Evolutionary conservation across 2,113 vertebrate species (phyloP).

Genomic region (Myiopsitta monachus): DNA sequence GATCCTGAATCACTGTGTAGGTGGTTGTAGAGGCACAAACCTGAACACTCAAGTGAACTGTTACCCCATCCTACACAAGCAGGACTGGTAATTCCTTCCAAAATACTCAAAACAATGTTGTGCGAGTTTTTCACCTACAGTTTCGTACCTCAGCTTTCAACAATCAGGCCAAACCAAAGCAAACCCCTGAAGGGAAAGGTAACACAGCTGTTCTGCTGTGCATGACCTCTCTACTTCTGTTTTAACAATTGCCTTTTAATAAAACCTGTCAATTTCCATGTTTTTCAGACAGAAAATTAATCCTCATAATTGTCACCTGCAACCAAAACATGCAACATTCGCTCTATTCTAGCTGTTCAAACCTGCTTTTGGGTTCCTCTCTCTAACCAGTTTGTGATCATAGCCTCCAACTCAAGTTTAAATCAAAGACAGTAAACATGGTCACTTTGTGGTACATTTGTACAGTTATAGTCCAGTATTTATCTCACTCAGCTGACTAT

Average conservation of each 20-base stretch:
- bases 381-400: neutral
- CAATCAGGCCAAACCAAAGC: neutral
- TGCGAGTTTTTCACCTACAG: neutral
- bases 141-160: neutral
- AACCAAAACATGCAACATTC: neutral
- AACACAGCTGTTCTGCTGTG: neutral
- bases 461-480: neutral
- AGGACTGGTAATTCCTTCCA: neutral
- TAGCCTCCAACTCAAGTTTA: neutral
- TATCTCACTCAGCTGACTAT: neutral
- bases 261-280: neutral
- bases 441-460: neutral
- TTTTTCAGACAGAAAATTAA: neutral
- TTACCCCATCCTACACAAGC: neutral
- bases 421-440: neutral
- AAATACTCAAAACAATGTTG: neutral
- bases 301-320: neutral
- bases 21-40: neutral
- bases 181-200: neutral
- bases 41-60: fast-evolving
- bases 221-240: neutral
- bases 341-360: neutral
- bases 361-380: neutral
- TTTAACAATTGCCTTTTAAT: neutral
- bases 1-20: neutral